Percentiles rank a stretch among this genome's conserved stretches.
Evolutionary conservation across 2,113 vertebrate genomes (phyloP).

Genomic region (Procavia capensis): DNA sequence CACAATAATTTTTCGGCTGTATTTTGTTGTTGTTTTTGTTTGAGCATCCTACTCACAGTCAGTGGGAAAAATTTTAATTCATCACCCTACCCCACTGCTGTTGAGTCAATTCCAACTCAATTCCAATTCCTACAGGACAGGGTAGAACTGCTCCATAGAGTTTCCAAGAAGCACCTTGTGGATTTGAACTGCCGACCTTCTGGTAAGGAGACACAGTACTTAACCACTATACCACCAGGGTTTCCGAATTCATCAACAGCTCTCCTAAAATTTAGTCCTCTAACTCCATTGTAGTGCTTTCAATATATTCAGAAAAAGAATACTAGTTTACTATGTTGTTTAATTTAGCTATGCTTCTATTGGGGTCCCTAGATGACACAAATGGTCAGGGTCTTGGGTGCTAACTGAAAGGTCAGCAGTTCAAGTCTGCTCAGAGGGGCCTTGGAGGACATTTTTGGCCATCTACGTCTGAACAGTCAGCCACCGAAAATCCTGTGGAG

Average conservation of each 20-base stretch:
- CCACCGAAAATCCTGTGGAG: background rate
- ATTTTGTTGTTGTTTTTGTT: background rate
- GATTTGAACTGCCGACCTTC: too few relatives aligned
- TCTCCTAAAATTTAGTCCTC: background rate
- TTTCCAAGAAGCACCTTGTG: too few relatives aligned
- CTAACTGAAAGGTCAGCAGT: background rate
- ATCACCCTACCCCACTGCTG: too few relatives aligned
- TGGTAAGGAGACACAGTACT: too few relatives aligned
- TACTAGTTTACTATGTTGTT: background rate
- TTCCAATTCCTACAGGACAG: too few relatives aligned
- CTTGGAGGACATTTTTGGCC: background rate
- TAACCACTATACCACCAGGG: too few relatives aligned
- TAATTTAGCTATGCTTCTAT: background rate
- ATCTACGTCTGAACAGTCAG: background rate
- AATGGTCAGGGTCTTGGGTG: background rate
- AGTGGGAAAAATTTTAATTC: background rate
- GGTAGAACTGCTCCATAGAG: too few relatives aligned
- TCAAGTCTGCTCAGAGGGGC: background rate
- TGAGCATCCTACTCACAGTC: background rate
- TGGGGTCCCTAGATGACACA: background rate
- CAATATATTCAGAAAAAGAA: background rate
- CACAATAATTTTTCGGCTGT: background rate
- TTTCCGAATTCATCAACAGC: background rate
- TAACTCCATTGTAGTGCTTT: background rate
- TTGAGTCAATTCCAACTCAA: too few relatives aligned